A percentile compares a stretch with the other conserved stretches of the same genome.
Evolutionary conservation across 2,888 invertebrate species (phyloP).

Genomic region (Athalia circularis): DNA sequence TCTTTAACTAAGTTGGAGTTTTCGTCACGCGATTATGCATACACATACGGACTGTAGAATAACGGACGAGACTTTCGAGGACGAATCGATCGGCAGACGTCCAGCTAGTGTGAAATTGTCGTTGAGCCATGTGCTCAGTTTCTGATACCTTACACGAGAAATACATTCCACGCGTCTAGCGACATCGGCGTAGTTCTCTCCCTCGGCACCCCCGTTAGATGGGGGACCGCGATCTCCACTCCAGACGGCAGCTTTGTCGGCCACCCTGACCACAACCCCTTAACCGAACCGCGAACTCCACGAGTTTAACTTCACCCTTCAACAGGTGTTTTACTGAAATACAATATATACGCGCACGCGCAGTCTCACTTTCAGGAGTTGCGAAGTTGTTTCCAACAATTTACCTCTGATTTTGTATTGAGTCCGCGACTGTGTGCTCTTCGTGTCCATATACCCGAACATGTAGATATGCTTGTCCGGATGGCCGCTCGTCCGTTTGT

Average conservation of each 20-base stretch:
- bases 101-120: background rate
- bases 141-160: background rate
- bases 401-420: slow-evolving; percentile 39
- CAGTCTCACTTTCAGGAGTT: slow-evolving; percentile 64
- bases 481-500: too few relatives aligned
- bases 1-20: background rate
- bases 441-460: background rate
- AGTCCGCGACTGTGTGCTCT: background rate
- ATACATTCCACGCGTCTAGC: too few relatives aligned
- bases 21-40: background rate
- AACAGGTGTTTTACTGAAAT: slow-evolving; percentile 74
- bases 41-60: background rate
- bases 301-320: slow-evolving; percentile 72
- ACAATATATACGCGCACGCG: slow-evolving; percentile 74
- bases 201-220: slow-evolving; percentile 1
- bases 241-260: slow-evolving; percentile 67
- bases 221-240: slow-evolving; percentile 40
- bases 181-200: too few relatives aligned
- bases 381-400: slow-evolving; percentile 59
- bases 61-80: slow-evolving; percentile 17
- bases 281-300: slow-evolving; percentile 55
- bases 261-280: slow-evolving; percentile 71
- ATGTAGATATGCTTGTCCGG: too few relatives aligned
- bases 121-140: slow-evolving; percentile 26
- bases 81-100: slow-evolving; percentile 20